A percentile compares a stretch with the other conserved stretches of the same genome.
phyloP scores from a whole-genome alignment of 2,797 vertebrate species.

The Gymnothorax javanicus region DNA sequence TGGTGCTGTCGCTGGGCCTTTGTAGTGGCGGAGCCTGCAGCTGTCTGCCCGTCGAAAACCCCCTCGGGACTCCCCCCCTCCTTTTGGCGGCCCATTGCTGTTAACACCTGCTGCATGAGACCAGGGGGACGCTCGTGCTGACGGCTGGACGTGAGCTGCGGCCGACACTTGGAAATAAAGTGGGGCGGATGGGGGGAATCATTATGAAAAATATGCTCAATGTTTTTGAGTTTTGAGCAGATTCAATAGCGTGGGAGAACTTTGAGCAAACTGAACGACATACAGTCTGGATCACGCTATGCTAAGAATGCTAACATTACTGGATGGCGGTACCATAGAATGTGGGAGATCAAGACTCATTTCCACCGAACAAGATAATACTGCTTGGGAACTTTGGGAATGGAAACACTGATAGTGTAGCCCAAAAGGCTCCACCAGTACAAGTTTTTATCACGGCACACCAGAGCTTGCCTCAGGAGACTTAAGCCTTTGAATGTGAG shows the following conservation, averaged over 20 bases:
- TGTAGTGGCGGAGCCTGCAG: constrained; percentile 5
- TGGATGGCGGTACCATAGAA: background rate
- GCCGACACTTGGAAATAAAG: background rate
- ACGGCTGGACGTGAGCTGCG: background rate
- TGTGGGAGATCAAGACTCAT: background rate
- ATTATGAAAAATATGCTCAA: background rate
- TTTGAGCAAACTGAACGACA: too few species aligned
- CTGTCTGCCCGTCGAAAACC: background rate
- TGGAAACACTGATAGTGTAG: background rate
- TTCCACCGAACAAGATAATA: background rate
- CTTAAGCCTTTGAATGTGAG: background rate
- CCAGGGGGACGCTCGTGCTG: background rate
- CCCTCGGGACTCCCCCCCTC: background rate
- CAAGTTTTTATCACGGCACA: background rate
- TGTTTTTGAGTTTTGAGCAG: background rate
- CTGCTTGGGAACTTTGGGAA: background rate
- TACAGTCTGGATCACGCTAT: background rate
- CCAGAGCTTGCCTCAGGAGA: background rate
- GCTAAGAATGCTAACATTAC: background rate
- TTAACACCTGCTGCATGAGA: constrained; percentile 6
- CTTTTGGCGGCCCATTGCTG: constrained; percentile 8
- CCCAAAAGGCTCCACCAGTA: background rate
- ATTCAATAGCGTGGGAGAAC: background rate
- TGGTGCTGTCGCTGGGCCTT: background rate
- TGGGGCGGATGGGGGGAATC: background rate